Conservation (phyloP, 2,888 invertebrate genomes). For the Agrochola macilenta region DNA sequence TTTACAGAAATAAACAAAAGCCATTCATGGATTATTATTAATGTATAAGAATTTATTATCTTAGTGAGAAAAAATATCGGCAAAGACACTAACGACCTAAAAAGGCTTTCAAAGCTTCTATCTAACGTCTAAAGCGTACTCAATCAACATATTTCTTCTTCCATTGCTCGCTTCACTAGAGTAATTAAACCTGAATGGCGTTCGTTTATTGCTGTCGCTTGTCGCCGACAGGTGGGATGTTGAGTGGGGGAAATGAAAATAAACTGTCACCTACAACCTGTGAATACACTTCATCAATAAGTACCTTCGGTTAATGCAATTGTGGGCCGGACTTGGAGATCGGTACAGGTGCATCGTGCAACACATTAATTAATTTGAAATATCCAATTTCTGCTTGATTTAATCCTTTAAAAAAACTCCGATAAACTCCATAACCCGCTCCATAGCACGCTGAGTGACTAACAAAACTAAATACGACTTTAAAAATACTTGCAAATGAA, state of each 20-base stretch:
- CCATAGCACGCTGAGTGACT: too few species aligned
- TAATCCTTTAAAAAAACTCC: too few species aligned
- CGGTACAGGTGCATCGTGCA: not conserved
- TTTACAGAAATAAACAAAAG: not conserved
- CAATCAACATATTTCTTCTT: constrained; percentile 27
- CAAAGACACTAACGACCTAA: not conserved
- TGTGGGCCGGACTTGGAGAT: constrained; percentile 60
- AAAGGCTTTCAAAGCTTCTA: not conserved
- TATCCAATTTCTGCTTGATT: too few species aligned
- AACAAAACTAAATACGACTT: too few species aligned
- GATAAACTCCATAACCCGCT: too few species aligned
- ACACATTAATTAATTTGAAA: not conserved
- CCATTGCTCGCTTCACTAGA: constrained; percentile 3
- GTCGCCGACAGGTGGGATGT: constrained; percentile 62
- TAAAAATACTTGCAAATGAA: too few species aligned
- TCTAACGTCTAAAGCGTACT: constrained; percentile 18
- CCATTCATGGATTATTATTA: not conserved
- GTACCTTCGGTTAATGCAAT: constrained; percentile 50
- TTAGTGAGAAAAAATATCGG: not conserved
- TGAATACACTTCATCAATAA: constrained; percentile 71
- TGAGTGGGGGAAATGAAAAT: constrained; percentile 63
- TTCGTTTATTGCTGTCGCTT: constrained; percentile 29
- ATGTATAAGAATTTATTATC: not conserved
- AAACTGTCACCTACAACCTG: constrained; percentile 73
- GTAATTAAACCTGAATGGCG: constrained; percentile 51